Conservation (phyloP, 2,797 vertebrate species). For the Cirrhinus mrigala region DNA sequence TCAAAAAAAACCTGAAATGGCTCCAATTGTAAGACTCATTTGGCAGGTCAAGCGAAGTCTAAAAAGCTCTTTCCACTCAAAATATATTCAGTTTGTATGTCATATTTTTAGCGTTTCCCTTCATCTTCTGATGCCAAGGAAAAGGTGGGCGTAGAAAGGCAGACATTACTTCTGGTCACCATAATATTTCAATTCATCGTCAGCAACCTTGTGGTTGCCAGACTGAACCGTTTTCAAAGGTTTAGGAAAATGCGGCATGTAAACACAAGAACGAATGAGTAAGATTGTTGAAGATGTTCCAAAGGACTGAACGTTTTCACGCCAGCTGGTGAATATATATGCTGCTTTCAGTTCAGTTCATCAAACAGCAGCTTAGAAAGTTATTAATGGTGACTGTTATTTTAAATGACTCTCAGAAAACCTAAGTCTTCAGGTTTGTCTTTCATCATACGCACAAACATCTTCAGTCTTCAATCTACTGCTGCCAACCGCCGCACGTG, state of each 20-base stretch:
- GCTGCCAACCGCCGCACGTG: conserved; percentile 60
- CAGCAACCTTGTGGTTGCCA: conserved; percentile 70
- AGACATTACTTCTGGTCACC: conserved; percentile 78
- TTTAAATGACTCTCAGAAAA: conserved; percentile 78
- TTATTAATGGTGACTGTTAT: conserved; percentile 80
- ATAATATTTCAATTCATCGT: conserved; percentile 71
- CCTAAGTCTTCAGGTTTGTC: conserved; percentile 74
- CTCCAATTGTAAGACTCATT: conserved; percentile 76
- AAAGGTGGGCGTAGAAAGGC: conserved; percentile 76
- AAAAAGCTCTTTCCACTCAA: conserved; percentile 71
- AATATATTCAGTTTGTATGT: conserved; percentile 64
- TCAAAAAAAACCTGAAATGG: conserved; percentile 71
- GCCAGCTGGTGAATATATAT: conserved; percentile 72
- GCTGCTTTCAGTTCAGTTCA: conserved; percentile 70
- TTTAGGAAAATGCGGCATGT: conserved; percentile 52
- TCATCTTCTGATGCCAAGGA: conserved; percentile 79
- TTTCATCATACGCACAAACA: conserved; percentile 75
- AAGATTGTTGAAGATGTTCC: conserved; percentile 32
- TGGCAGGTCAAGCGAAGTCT: conserved; percentile 72
- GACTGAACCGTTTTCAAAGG: conserved; percentile 70
- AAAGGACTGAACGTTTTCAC: conserved; percentile 59
- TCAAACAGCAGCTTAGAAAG: conserved; percentile 73
- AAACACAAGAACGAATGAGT: conserved; percentile 38
- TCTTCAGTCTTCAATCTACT: conserved; percentile 67
- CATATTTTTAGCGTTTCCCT: conserved; percentile 74